Percentiles rank a stretch among this genome's conserved stretches.
phyloP scores from a whole-genome alignment of 2,797 vertebrate genomes.

The Columba guinea region DNA sequence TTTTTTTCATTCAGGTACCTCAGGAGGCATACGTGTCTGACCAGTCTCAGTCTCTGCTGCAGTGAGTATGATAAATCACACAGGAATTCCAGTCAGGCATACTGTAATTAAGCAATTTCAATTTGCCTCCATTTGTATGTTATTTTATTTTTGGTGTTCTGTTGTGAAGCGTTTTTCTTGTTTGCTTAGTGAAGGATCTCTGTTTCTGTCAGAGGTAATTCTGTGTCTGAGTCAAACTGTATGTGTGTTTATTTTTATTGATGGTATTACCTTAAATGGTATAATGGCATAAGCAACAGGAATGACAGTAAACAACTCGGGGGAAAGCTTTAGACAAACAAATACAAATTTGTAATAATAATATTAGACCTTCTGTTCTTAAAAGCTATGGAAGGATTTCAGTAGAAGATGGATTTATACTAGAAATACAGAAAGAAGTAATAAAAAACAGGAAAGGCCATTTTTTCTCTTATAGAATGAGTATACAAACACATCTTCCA shows the following conservation, averaged over 20 bases:
- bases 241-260: not conserved
- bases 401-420: not conserved
- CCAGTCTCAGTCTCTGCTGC: slow-evolving; percentile 58
- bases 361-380: not conserved
- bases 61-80: slow-evolving; percentile 64
- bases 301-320: not conserved
- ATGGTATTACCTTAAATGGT: not conserved
- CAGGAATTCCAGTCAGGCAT: not conserved
- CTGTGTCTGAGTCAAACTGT: not conserved
- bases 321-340: not conserved
- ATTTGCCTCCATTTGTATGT: not conserved
- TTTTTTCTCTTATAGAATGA: not conserved
- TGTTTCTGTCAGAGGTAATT: not conserved
- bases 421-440: not conserved
- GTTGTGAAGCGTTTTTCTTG: not conserved
- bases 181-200: not conserved
- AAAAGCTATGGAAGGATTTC: not conserved
- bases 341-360: not conserved
- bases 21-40: not conserved
- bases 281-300: not conserved
- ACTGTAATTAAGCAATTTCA: not conserved
- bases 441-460: not conserved
- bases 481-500: not conserved
- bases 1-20: slow-evolving; percentile 4
- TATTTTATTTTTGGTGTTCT: not conserved